These are phyloP conservation scores for Mormyrops boulengeri DNA, from an alignment of 2,797 vertebrate species.

Conservation along the genomic window DNA sequence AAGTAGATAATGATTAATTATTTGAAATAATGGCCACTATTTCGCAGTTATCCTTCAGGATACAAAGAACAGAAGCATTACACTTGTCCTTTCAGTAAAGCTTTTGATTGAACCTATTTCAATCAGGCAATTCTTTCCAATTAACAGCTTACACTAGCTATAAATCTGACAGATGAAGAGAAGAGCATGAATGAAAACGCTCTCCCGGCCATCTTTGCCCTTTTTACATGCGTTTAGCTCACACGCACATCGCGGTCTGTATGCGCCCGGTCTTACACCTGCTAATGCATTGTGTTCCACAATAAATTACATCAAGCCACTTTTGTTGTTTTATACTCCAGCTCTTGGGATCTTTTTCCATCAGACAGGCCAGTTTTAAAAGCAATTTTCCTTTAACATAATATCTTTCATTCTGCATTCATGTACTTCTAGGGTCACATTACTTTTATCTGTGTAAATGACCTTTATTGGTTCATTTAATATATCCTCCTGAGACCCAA, in stretches of 20 bases:
- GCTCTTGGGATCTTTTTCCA: neutral
- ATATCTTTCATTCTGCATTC: neutral
- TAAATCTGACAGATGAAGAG: neutral
- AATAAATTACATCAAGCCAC: neutral
- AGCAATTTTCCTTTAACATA: neutral
- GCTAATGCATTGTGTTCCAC: neutral
- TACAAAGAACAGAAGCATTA: neutral
- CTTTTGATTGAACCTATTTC: neutral
- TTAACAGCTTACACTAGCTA: neutral
- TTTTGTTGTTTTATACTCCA: neutral
- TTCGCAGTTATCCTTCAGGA: neutral
- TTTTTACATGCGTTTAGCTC: neutral
- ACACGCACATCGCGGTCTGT: neutral
- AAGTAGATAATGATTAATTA: slow-evolving; percentile 6
- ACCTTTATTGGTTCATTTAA: neutral
- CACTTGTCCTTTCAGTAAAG: neutral
- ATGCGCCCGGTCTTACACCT: neutral
- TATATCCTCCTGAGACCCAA: neutral
- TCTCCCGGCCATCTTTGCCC: neutral
- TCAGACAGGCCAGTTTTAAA: neutral
- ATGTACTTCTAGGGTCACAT: no score
- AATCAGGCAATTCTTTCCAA: neutral
- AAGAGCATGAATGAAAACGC: neutral
- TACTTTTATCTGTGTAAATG: neutral
- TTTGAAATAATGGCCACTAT: neutral